Evolutionary conservation across 2,888 invertebrate genomes (phyloP), one percentile per base, ranked within the genome.

Genomic region (Enchytraeus crypticus): DNA sequence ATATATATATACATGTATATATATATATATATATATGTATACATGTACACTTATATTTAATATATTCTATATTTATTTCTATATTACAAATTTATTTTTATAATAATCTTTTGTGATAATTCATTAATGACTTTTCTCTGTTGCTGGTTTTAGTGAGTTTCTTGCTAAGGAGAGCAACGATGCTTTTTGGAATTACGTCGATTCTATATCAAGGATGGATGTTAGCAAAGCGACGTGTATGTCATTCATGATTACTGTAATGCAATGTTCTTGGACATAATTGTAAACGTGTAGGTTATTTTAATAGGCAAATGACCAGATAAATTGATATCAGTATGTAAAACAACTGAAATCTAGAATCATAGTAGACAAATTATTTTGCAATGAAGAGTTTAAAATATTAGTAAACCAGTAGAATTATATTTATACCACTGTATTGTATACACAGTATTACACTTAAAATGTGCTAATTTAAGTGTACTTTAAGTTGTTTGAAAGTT

Each of bases 121-220:
- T 45, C 5, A 27, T 3, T 34, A 8, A 59, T 23, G 5, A 58
- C 18, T 57, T 32, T 5, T 21, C 32, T 33, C 8, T 30, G 51
- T 18, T 23, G 27, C 11, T 14, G 5, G 21, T 73, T 76, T 61
- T 71, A 82, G 82, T 74, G 83, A 83, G 70, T 83, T 77, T 66
- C 67, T 83, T 29, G 79, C 81, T 2, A 73, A 77, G 63, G 81
- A 82, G 64, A 74, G 74, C 61, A 73, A 75, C 64, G 75, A 78
- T 27, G 67, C 73, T 33, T 83, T 82, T 67, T 83, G 82, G 82
- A 71, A 70, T 43, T 82, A 79, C 73, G 72, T 82, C 1, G 72
- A 78, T 54, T 63, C 66, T 34, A 58, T 77, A n/a, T 62, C 68
- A 27, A 56, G 55, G 5, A 29, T 63, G 51, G 58, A 62, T 1